phyloP scores from a whole-genome alignment of 92 coral and sea anemone genomes.

The Heliopora coerulea region DNA sequence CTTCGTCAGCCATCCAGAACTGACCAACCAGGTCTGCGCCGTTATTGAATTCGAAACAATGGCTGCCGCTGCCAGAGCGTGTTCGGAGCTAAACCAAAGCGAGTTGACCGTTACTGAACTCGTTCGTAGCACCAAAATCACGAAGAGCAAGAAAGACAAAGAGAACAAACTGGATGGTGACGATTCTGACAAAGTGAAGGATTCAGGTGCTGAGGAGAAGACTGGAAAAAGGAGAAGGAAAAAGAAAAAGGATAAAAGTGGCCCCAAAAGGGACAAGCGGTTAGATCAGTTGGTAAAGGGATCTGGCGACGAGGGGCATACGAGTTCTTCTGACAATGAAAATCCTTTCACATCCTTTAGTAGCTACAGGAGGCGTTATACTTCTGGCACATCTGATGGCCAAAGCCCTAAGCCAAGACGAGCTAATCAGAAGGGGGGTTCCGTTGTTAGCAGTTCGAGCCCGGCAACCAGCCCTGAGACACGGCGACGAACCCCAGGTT shows the following conservation, averaged over 20 bases:
- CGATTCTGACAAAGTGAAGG: constrained; percentile 69
- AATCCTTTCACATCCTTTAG: constrained; percentile 80
- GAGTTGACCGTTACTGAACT: constrained; percentile 82
- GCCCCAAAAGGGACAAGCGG: constrained; percentile 49
- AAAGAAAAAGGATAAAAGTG: constrained; percentile 68
- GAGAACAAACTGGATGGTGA: constrained; percentile 49
- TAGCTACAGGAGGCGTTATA: constrained; percentile 78
- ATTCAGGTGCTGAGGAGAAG: constrained; percentile 88
- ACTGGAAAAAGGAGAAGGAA: constrained; percentile 72
- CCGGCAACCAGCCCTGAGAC: constrained; percentile 32
- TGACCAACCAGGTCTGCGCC: constrained; percentile 76
- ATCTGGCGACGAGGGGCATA: constrained; percentile 72
- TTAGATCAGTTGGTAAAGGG: constrained; percentile 65
- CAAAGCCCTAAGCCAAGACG: constrained; percentile 50
- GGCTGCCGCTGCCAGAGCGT: constrained; percentile 99
- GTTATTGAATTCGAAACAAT: constrained; percentile 95
- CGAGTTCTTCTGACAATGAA: constrained; percentile 96
- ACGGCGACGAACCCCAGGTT: constrained; percentile 35
- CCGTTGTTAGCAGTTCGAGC: constrained; percentile 21
- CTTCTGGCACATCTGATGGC: constrained; percentile 47
- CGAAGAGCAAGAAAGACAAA: constrained; percentile 61
- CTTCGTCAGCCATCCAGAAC: constrained; percentile 71
- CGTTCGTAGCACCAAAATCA: constrained; percentile 72
- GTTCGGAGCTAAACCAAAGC: constrained; percentile 79
- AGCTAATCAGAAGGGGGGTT: constrained; percentile 30